A percentile compares a stretch with the other conserved stretches of the same genome.
phyloP scores from a whole-genome alignment of 2,888 invertebrate genomes.

The Chydorus sphaericus region DNA sequence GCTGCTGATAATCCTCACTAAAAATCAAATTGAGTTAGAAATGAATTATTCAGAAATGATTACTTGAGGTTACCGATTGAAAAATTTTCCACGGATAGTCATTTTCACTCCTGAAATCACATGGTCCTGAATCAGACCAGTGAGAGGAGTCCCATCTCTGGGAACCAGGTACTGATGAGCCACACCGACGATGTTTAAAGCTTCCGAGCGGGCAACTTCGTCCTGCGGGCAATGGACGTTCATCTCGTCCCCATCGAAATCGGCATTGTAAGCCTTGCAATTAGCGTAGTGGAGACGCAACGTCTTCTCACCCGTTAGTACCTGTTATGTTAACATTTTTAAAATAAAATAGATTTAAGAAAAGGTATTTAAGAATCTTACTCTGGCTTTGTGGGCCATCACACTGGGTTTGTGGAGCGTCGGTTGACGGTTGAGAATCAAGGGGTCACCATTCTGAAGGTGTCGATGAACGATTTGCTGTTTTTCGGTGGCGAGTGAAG shows the following conservation, averaged over 20 bases:
- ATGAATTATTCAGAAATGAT: not conserved
- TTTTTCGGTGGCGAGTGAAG: not conserved
- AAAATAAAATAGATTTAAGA: not conserved
- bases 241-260: constrained; percentile 99
- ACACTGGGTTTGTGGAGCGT: constrained; percentile 95
- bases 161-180: constrained; percentile 79
- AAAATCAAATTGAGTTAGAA: too few relatives aligned
- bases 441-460: constrained; percentile 75
- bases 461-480: constrained; percentile 56
- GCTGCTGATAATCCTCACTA: constrained; percentile 71
- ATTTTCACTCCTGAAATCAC: constrained; percentile 85
- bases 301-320: constrained; percentile 75
- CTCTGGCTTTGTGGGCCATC: constrained; percentile 67
- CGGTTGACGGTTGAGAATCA: constrained; percentile 91
- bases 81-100: constrained; percentile 76
- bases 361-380: not conserved
- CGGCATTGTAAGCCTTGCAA: constrained; percentile 98
- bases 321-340: not conserved
- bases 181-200: constrained; percentile 46
- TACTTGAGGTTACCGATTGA: constrained; percentile 34
- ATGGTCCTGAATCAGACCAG: constrained; percentile 97
- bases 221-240: constrained; percentile 96
- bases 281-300: constrained; percentile 94
- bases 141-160: constrained; percentile 93
- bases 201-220: constrained; percentile 81